Conservation (phyloP, 2,888 invertebrate genomes). For the Hemistola chrysoprasaria region DNA sequence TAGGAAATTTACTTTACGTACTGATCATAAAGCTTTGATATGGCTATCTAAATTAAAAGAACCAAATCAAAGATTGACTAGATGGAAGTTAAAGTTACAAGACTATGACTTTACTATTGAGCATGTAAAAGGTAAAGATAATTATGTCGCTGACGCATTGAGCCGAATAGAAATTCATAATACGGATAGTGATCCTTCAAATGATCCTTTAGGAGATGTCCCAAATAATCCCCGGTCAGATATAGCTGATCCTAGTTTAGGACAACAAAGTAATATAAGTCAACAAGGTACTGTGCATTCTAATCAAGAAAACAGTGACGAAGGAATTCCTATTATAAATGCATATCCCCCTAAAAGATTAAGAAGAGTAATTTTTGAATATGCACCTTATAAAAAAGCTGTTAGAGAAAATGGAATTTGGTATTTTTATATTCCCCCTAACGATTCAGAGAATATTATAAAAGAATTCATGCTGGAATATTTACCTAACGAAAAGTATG, state of each 20-base stretch:
- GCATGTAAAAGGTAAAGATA: not conserved
- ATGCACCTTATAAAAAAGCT: conserved; percentile 11
- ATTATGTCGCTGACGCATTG: conserved; percentile 8
- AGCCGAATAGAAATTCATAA: conserved; percentile 8
- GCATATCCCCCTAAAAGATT: conserved; percentile 1
- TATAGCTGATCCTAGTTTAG: too few relatives aligned
- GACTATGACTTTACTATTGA: conserved; percentile 23
- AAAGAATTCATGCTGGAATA: not conserved
- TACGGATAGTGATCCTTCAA: too few relatives aligned
- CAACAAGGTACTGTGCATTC: not conserved
- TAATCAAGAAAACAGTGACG: too few relatives aligned
- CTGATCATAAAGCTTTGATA: not conserved
- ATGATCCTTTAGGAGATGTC: too few relatives aligned
- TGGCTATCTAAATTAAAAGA: conserved; percentile 18
- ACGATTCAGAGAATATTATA: too few relatives aligned
- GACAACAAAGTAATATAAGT: too few relatives aligned
- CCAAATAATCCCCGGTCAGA: too few relatives aligned
- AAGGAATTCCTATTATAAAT: conserved; percentile 11
- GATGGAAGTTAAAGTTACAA: conserved; percentile 23
- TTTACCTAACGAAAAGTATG: conserved; percentile 14
- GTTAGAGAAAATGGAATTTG: not conserved
- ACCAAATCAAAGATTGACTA: conserved; percentile 16
- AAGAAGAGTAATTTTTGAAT: conserved; percentile 12
- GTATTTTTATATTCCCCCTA: too few relatives aligned
- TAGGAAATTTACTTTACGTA: not conserved